A percentile compares a stretch with the other conserved stretches of the same genome.
phyloP scores from a whole-genome alignment of 1,140 invertebrate genomes.

The Adoxophyes honmai region DNA sequence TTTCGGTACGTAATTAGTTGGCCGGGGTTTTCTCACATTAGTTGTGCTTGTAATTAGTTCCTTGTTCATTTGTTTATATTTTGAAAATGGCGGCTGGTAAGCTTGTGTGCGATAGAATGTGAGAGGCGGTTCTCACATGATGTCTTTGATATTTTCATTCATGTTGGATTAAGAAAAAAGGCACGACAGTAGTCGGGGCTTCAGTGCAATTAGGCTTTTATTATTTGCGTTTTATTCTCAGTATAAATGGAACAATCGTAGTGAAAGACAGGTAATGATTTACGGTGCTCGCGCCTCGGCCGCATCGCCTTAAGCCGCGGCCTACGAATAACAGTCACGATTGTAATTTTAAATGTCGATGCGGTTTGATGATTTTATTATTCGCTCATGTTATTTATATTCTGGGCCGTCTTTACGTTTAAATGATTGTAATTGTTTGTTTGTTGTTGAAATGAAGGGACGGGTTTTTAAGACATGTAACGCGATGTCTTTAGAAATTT shows the following conservation, averaged over 20 bases:
- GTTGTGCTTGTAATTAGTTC: too few relatives aligned
- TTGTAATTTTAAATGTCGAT: conserved; percentile 71
- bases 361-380: conserved; percentile 63
- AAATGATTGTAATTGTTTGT: conserved; percentile 11
- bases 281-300: conserved; percentile 60
- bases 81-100: too few relatives aligned
- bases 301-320: conserved; percentile 69
- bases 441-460: neutral
- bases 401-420: conserved; percentile 5
- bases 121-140: too few relatives aligned
- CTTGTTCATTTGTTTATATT: too few relatives aligned
- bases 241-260: conserved; percentile 64
- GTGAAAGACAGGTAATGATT: conserved; percentile 66
- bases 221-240: conserved; percentile 57
- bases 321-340: conserved; percentile 69
- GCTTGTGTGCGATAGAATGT: too few relatives aligned
- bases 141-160: neutral
- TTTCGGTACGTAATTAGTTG: conserved; percentile 46
- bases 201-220: conserved; percentile 50
- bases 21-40: neutral
- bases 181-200: conserved; percentile 12
- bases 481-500: too few relatives aligned
- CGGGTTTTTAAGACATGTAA: neutral
- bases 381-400: conserved; percentile 29
- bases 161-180: conserved; percentile 2